Conservation (phyloP, 2,113 vertebrate genomes). For the Lasiurus borealis region DNA sequence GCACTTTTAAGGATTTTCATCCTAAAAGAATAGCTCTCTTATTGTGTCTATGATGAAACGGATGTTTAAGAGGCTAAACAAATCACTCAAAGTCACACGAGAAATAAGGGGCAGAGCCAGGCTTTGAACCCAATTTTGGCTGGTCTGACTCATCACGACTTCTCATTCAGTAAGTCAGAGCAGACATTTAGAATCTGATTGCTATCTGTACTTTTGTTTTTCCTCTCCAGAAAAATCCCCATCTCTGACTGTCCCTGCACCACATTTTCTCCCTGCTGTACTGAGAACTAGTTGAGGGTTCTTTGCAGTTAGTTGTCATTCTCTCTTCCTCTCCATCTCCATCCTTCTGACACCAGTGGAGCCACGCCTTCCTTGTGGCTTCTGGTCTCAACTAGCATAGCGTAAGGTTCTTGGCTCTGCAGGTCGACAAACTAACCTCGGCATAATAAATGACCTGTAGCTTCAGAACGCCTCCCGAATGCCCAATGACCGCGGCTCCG, state of each 20-base stretch:
- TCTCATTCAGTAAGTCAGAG: neutral
- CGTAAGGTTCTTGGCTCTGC: slow-evolving; percentile 42
- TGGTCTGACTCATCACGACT: neutral
- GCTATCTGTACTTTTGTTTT: neutral
- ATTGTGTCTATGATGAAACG: neutral
- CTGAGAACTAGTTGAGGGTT: neutral
- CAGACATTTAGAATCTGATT: neutral
- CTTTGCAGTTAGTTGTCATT: slow-evolving; percentile 34
- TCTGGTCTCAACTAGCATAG: slow-evolving; percentile 14
- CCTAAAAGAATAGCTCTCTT: neutral
- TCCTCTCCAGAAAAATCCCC: neutral
- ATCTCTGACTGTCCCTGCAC: neutral
- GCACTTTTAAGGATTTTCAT: neutral
- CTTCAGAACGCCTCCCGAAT: slow-evolving; percentile 73
- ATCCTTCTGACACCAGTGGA: slow-evolving; percentile 13
- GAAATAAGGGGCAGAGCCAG: neutral
- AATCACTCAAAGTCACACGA: neutral
- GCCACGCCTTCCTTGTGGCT: slow-evolving; percentile 44
- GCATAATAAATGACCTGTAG: slow-evolving; percentile 83
- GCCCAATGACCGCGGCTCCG: slow-evolving; percentile 65
- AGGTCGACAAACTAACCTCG: slow-evolving; percentile 68
- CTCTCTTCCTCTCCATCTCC: slow-evolving; percentile 57
- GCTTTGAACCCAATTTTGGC: neutral
- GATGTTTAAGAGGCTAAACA: neutral
- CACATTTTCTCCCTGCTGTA: too few relatives aligned